Percentiles rank a stretch among this genome's conserved stretches.
Evolutionary conservation across 2,888 invertebrate genomes (phyloP).

Genomic region (Mythimna pallens): DNA sequence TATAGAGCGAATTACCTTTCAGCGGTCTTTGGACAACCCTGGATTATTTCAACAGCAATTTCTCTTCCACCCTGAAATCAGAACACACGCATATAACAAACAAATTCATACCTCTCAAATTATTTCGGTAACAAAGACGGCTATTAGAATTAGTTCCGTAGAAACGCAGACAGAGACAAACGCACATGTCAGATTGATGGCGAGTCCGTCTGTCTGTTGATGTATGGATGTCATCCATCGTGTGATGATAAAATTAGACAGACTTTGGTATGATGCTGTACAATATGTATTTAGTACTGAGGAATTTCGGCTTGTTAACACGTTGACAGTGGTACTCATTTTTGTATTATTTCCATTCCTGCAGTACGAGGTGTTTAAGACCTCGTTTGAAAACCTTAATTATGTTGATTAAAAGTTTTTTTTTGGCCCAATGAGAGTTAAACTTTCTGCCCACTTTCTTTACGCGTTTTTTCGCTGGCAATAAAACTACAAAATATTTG

Average conservation of each 20-base stretch:
- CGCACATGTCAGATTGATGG: constrained; percentile 66
- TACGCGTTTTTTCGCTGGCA: too few species aligned
- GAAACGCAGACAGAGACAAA: constrained; percentile 64
- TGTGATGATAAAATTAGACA: constrained; percentile 63
- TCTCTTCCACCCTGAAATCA: neutral
- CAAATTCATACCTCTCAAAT: constrained; percentile 25
- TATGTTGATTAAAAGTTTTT: too few species aligned
- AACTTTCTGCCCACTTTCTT: too few species aligned
- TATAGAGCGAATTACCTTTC: neutral
- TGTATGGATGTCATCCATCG: constrained; percentile 65
- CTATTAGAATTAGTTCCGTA: constrained; percentile 58
- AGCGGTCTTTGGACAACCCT: neutral
- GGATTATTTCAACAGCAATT: neutral
- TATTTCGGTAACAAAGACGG: constrained; percentile 53
- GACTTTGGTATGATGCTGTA: neutral
- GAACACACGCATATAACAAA: neutral
- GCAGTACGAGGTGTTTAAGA: too few species aligned
- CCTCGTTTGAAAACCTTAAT: too few species aligned
- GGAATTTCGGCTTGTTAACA: neutral
- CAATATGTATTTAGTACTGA: constrained; percentile 4
- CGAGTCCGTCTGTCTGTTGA: constrained; percentile 60
- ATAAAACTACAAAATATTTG: too few species aligned
- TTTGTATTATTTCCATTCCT: too few species aligned
- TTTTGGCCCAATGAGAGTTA: too few species aligned
- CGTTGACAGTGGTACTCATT: neutral